Evolutionary conservation across 2,113 vertebrate genomes (phyloP), one percentile per base, ranked within the genome.

Genomic region (Gambusia affinis): DNA sequence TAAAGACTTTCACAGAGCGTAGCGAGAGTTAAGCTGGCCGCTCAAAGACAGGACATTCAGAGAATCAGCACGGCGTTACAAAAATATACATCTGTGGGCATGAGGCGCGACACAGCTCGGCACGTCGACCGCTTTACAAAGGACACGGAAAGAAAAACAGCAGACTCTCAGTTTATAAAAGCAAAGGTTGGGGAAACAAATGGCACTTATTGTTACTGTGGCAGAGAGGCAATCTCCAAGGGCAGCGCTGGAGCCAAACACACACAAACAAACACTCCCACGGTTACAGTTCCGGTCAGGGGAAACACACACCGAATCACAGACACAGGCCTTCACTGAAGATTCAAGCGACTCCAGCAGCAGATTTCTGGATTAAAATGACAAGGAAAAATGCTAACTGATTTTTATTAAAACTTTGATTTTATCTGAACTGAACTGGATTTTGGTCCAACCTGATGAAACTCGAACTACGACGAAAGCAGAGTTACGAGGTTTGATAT

Each of bases 61-160:
- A 72, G 57, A 61, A 82, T 80, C 70, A 6, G 44, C 57, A 64
- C 4, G 70, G 84, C 75, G 86, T 85, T 91, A 92, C 82, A 93
- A 93, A 93, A 93, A 93, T 94, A 92, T 80, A 92, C 83, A 86
- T 89, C 90, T 77, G 82, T 79, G 80, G 82, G 64, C 75, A 83
- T 68, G 74, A 83, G 75, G 31, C 57, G 65, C 67, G 78, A 28
- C 37, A 47, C 51, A n/a, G 73, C 77, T 27, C 68, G 60, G 75
- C 80, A 77, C 31, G 37, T 75, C 77, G 12, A 68, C 24, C 39
- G 67, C 67, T 14, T 39, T 77, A 84, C 74, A 76, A 75, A 90
- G 85, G 78, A 80, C 28, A 82, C 42, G 74, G 60, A 82, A 78
- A 79, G 51, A 57, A 88, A 88, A 85, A 81, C 64, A 35, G 64